Evolutionary conservation across 2,113 vertebrate species (phyloP), one percentile per base, ranked within the genome.

Genomic region (Sula dactylatra): DNA sequence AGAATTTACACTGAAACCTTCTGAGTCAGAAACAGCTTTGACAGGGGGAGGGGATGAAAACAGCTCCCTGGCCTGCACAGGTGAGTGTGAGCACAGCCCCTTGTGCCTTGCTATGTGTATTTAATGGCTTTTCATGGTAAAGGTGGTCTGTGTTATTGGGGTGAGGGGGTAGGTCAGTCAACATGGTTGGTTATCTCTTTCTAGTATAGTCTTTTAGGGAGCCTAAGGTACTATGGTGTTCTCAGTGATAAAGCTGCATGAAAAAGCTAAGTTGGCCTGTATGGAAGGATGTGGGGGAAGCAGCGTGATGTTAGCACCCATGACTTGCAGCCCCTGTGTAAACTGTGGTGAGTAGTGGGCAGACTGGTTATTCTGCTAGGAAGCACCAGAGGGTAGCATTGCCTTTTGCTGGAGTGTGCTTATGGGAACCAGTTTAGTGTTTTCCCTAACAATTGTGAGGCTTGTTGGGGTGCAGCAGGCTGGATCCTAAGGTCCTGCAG

Each of bases 221-320:
- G 8, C 9, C 32, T 4, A 6, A 8, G 9, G 10, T 8, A 11
- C 17, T 44, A 2, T 0, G 32, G 18, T 3, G 7, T 22, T 24
- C 7, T 6, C 4, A 3, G 34, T 1, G 27, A 2, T 3, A 9
- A 38, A 74, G 25, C 36, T 25, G 15, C 0, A 1, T 0, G 31
- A 8, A 7, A 6, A 42, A 9, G 17, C 3, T 2, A 16, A 8
- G 7, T 4, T 20, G 26, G 16, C 2, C 13, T 14, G 12, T 11
- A 4, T 9, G 16, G 16, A 12, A 9, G 16, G 11, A 6, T 18
- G 27, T 2, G 18, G 16, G 44, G 34, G 20, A 14, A 31, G 67
- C 32, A 22, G 26, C 1, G 2, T 0, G 31, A 0, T 10, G 49
- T 1, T 2, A 31, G 25, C 18, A 38, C 1, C 42, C 11, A 1